Evolutionary conservation across 1,140 invertebrate species (phyloP), one percentile per base, ranked within the genome.

Genomic region (Nymphalis io): DNA sequence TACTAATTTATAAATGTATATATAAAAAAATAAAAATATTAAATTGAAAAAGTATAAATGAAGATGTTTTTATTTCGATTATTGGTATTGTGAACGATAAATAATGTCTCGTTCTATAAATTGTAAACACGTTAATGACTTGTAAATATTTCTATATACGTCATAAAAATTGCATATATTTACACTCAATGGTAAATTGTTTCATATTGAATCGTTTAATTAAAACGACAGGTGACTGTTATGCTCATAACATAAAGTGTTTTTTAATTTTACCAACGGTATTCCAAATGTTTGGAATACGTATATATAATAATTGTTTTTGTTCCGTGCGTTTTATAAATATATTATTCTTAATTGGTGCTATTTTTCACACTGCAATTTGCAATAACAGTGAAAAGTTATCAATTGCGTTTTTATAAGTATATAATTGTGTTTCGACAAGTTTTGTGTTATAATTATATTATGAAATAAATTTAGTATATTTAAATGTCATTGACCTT

Each of bases 311-410:
- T 13, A 55, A 3, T 27, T 27, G 13, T 20, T 27, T 23, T 55
- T 6, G 23, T 15, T 23, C 12, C 4, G 13, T 27, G 51, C 51
- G 13, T 27, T 55, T 55, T 55, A 23, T 27, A 63, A 53, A 38
- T 63, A 62, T 67, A 59, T 53, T 53, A 63, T 64, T 59, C 51
- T 60, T 67, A 68, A 68, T 62, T 59, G 53, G n/a, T 60, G 20
- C 16, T 40, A 68, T 68, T 68, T 53, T 42, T 68, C 66, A 68
- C 66, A 42, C 59, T 38, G 46, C 23, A 51, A 61, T 68, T 59
- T 61, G 59, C 48, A 27, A 61, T 21, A 58, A 55, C 58, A 44
- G 44, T 44, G 57, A 38, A 46, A 12, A 53, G 11, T 63, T 60
- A 55, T 68, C 58, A 68, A 40, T 53, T 60, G 58, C 27, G 21